Conservation (phyloP, 2,888 invertebrate species). For the Laothoe populi region DNA sequence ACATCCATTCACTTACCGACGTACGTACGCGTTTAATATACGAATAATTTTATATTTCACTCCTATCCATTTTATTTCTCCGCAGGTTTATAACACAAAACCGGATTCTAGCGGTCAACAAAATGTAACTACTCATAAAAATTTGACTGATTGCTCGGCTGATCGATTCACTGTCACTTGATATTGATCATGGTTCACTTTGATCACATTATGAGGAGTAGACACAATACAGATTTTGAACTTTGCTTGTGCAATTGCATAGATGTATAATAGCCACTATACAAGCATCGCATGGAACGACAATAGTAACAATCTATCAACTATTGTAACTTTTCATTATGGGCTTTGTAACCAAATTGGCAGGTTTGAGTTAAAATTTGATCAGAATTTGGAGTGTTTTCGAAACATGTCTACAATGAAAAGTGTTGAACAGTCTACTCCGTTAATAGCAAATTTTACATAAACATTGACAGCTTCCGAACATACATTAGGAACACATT, state of each 20-base stretch:
- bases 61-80: constrained; percentile 82
- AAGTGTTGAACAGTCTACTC: constrained; percentile 66
- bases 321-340: constrained; percentile 69
- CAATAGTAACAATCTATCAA: constrained; percentile 25
- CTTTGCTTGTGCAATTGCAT: constrained; percentile 73
- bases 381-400: constrained; percentile 6
- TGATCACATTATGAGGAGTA: constrained; percentile 74
- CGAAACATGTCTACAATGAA: constrained; percentile 67
- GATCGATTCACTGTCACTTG: constrained; percentile 79
- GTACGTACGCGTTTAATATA: constrained; percentile 62
- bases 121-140: constrained; percentile 81
- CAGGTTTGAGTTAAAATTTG: constrained; percentile 50
- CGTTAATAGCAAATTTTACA: constrained; percentile 44
- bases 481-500: constrained; percentile 56
- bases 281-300: constrained; percentile 66
- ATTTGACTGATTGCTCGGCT: constrained; percentile 77
- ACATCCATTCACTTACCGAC: constrained; percentile 63
- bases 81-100: constrained; percentile 86
- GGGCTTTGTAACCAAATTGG: constrained; percentile 67
- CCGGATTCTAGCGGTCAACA: constrained; percentile 84
- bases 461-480: constrained; percentile 42
- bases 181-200: constrained; percentile 78
- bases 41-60: constrained; percentile 63
- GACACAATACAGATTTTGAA: constrained; percentile 65
- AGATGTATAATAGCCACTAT: constrained; percentile 58